A percentile compares a stretch with the other conserved stretches of the same genome.
These are phyloP conservation scores for Heptranchias perlo DNA, from an alignment of 2,113 vertebrate genomes.

Conservation along the genomic window DNA sequence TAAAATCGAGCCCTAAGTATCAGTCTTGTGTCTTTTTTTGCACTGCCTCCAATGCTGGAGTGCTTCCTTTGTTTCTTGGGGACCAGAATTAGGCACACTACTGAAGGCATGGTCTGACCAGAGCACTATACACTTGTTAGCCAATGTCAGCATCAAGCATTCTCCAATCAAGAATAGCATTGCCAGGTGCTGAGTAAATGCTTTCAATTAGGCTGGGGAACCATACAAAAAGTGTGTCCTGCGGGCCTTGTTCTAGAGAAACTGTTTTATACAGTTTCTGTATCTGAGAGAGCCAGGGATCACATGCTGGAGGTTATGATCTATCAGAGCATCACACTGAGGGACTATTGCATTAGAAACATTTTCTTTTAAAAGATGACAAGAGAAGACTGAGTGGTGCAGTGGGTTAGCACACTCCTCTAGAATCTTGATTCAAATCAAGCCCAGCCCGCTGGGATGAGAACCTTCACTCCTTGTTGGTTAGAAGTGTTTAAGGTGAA, in stretches of 20 bases:
- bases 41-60: not conserved
- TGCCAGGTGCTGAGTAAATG: not conserved
- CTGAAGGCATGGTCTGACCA: not conserved
- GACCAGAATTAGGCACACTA: not conserved
- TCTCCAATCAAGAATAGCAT: not conserved
- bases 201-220: not conserved
- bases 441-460: not conserved
- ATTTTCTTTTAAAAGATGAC: not conserved
- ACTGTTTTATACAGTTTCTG: not conserved
- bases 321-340: not conserved
- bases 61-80: not conserved
- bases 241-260: not conserved
- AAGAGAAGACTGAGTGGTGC: not conserved
- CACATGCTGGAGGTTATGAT: not conserved
- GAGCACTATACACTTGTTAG: not conserved
- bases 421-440: not conserved
- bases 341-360: not conserved
- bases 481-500: not conserved
- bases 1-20: no score
- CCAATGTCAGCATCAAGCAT: no score
- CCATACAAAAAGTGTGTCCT: not conserved
- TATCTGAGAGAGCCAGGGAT: not conserved
- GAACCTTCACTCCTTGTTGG: not conserved
- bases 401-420: not conserved
- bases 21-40: not conserved